Evolutionary conservation across 2,113 vertebrate genomes (phyloP), one percentile per base, ranked within the genome.

Genomic region (Scytalopus superciliaris): DNA sequence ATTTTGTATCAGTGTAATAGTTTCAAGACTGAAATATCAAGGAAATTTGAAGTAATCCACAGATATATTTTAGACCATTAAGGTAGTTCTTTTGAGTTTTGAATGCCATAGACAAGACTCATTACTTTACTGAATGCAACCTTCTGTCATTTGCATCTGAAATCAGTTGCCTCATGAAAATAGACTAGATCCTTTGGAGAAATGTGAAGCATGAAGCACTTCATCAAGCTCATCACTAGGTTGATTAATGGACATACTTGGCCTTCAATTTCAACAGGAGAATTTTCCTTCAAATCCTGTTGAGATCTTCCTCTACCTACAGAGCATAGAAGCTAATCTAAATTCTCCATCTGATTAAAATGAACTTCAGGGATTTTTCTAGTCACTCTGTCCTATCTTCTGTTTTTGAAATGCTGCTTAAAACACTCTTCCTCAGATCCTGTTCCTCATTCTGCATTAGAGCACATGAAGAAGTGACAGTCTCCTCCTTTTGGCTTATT

Each of bases 101-200:
- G 6, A 10, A 81, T 84, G 10, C 22, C 10, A 53, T 7, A 74
- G 49, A 37, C 3, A 25, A 3, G 4, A 66, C 3, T 55, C 16
- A 30, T 73, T 64, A 50, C 14, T 92, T 35, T 31, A 28, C 22
- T 44, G 22, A 87, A 63, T 62, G 18, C 19, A 55, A n/a, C n/a
- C n/a, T 59, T 70, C 78, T 66, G 44, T 68, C n/a, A 77, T 59
- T 92, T 85, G 60, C 42, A 89, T 89, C 77, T 96, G 86, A 87
- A 94, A 63, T 24, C 52, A 66, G 5, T 22, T 96, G 13, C 39
- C 52, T 86, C 27, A 27, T 80, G 82, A 97, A 19, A 25, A 78
- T 21, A 74, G 33, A 50, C 24, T 42, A 31, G 40, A 19, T 68
- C n/a, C 73, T 88, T 62, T 33, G 4, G 21, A 53, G 90, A 70